phyloP scores from a whole-genome alignment of 2,797 vertebrate genomes.

The Tympanoctomys barrerae region DNA sequence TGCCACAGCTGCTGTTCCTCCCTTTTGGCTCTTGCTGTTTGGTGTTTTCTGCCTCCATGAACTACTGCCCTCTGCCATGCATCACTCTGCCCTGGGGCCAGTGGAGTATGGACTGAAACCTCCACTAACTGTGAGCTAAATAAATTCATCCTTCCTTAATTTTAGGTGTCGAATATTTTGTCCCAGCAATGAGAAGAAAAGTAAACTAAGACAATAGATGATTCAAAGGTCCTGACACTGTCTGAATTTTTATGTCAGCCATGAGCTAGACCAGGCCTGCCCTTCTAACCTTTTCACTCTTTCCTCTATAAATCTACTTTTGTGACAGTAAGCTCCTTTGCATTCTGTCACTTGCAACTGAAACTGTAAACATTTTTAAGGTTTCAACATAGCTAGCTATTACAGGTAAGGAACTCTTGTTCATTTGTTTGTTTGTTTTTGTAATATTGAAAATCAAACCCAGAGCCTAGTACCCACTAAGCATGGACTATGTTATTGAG shows the following conservation, averaged over 20 bases:
- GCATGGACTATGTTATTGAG: background rate
- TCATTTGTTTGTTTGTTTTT: background rate
- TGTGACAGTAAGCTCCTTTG: background rate
- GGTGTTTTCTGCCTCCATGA: too few relatives aligned
- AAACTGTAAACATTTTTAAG: background rate
- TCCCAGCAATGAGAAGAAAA: too few relatives aligned
- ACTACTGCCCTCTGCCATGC: too few relatives aligned
- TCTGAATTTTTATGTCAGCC: background rate
- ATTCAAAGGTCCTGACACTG: background rate
- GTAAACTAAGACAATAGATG: background rate
- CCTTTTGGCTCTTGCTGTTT: too few relatives aligned
- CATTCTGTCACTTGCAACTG: constrained; percentile 8
- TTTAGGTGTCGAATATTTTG: too few relatives aligned
- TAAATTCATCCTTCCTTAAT: too few relatives aligned
- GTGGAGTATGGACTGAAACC: too few relatives aligned
- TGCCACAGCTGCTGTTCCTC: too few relatives aligned
- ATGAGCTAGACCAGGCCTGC: background rate
- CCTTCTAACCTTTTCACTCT: background rate
- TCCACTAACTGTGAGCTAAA: too few relatives aligned
- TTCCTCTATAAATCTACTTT: constrained; percentile 1
- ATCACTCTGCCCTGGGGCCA: too few relatives aligned
- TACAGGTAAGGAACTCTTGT: background rate
- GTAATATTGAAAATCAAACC: background rate
- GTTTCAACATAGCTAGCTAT: background rate
- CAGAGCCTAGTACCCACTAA: background rate